Evolutionary conservation across 2,113 vertebrate species (phyloP).

Genomic region (Crypturellus undulatus): DNA sequence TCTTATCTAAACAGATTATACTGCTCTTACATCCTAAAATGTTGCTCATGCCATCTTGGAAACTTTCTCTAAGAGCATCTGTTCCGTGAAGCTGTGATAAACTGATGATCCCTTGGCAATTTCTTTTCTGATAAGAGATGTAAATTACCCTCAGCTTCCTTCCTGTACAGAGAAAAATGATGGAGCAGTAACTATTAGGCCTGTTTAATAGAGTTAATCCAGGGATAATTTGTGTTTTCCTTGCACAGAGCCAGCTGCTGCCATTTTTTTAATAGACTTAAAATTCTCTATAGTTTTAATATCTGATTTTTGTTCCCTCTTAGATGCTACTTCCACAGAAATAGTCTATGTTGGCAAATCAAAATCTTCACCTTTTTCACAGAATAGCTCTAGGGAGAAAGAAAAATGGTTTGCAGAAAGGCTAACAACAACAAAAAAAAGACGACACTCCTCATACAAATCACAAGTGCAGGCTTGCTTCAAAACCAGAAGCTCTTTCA

Average conservation of each 20-base stretch:
- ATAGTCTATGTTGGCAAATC: conserved; percentile 42
- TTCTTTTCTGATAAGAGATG: conserved; percentile 42
- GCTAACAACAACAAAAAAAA: not conserved
- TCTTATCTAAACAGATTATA: not conserved
- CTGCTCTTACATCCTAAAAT: not conserved
- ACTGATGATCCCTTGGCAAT: conserved; percentile 29
- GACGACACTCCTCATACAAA: not conserved
- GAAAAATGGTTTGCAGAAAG: conserved; percentile 38
- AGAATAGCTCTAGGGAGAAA: conserved; percentile 51
- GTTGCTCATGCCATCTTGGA: not conserved
- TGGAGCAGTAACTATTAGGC: not conserved
- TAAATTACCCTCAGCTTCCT: conserved; percentile 48
- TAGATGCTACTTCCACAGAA: not conserved
- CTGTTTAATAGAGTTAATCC: conserved; percentile 38
- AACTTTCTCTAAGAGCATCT: conserved; percentile 23
- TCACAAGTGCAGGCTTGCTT: conserved; percentile 1
- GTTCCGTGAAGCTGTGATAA: conserved; percentile 4
- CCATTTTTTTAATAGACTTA: not conserved
- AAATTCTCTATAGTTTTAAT: conserved; percentile 39
- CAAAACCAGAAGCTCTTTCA: conserved; percentile 7
- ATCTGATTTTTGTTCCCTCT: conserved; percentile 34
- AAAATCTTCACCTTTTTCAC: conserved; percentile 57
- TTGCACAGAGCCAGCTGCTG: conserved; percentile 32
- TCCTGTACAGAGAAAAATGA: conserved; percentile 30
- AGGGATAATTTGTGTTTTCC: conserved; percentile 42